Evolutionary conservation across 2,113 vertebrate genomes (phyloP), one percentile per base, ranked within the genome.

Genomic region (Callithrix jacchus): DNA sequence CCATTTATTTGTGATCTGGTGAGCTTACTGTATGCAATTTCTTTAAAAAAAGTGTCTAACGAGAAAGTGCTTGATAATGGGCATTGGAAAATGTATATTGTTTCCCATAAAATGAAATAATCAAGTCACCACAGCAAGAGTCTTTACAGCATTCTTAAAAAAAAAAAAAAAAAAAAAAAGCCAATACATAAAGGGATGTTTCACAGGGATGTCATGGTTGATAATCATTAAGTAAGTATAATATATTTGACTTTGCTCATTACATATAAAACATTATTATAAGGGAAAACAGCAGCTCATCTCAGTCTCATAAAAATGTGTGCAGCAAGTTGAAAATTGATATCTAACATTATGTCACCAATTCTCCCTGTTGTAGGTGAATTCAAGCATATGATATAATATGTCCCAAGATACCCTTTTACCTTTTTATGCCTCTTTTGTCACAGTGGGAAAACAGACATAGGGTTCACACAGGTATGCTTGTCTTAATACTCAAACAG

Each of bases 401-500:
- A 77, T 94, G 77, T 92, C 96, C 93, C 90, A 87, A 74, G 96
- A 91, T 4, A 92, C 32, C 49, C 35, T 68, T 96, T 97, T 76
- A 52, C 45, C 5, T 14, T 32, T 96, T 93, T 68, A 96, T 47
- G 74, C 49, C 58, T 95, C 20, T 82, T 23, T 56, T 93, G 74
- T 93, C 93, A 96, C 6, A 47, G n/a, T 27, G 21, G 91, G 40
- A 91, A 91, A 84, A 71, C 18, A 40, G 5, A 93, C 61, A 47
- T 81, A 91, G 77, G 42, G 88, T 95, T 88, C 32, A 88, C 71
- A 93, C 40, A 93, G 84, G 81, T 97, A 32, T 96, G 81, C 83
- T 89, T 97, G 54, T 91, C 71, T 97, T 97, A 37, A 52, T 79
- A 54, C 37, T 91, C 95, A 95, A 96, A 90, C 25, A 89, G 56